Evolutionary conservation across 1,140 invertebrate genomes (phyloP), one percentile per base, ranked within the genome.

Genomic region (Drosophila tropicalis): DNA sequence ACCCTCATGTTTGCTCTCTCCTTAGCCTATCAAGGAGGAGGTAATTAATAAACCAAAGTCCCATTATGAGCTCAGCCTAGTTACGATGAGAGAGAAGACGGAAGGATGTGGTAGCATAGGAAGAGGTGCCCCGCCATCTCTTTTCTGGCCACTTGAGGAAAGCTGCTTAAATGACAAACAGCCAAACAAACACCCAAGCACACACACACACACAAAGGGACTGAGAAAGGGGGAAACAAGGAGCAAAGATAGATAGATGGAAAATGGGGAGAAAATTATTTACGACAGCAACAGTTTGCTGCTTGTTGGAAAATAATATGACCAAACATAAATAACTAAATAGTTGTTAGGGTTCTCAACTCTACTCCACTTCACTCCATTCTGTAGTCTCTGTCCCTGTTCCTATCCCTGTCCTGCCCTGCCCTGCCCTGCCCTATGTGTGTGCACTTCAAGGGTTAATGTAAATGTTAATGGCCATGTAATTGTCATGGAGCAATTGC

Each of bases 401-500:
- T n/a, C n/a, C n/a, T n/a, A n/a, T n/a, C n/a, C 51, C 19, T 55
- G 22, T 4, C 10, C 22, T 22, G 19, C 12, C 12, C 12, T 39
- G n/a, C n/a, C 51, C 19, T 55, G 22, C 10, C 10, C 22, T 22
- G 19, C 12, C 12, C 12, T 39, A 12, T 13, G 2, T 36, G 29
- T 58, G 32, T 58, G 56, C 79, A 76, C 67, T 87, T 44, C 72
- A 70, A 79, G 82, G 69, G 72, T 87, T 87, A 86, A 87, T 86
- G 83, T 79, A 76, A 79, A 83, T 87, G 84, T 87, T 87, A 87
- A 87, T 87, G 81, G 79, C 70, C 83, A 70, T 89, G 83, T 87
- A 89, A 87, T 87, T 87, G 84, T 73, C 84, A 76, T 76, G 44
- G 17, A 51, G 79, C 72, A 77, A 83, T 89, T 83, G 83, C 72